phyloP scores from a whole-genome alignment of 2,888 invertebrate genomes.

The Eupithecia pulchellata region DNA sequence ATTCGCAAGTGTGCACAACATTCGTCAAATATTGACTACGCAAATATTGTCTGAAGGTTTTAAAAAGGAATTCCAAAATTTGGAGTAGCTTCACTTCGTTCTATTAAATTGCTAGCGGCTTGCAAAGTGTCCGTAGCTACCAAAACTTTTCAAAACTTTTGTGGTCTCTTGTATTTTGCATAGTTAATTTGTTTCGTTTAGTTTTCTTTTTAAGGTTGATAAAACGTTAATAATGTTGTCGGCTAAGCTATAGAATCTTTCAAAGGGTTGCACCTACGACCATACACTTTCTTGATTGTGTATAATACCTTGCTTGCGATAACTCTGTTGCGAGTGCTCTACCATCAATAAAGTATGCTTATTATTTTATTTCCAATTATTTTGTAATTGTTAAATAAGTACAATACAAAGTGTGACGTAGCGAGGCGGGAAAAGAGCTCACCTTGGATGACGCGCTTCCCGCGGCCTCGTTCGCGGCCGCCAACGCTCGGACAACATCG shows the following conservation, averaged over 20 bases:
- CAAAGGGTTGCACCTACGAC: background rate
- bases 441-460: constrained; percentile 81
- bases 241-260: background rate
- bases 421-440: constrained; percentile 79
- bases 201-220: background rate
- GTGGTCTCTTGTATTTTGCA: background rate
- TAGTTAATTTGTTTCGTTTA: background rate
- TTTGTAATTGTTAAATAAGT: constrained; percentile 57
- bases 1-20: constrained; percentile 51
- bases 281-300: background rate
- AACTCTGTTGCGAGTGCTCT: too few species aligned
- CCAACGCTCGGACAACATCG: constrained; percentile 64
- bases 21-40: constrained; percentile 37
- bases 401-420: constrained; percentile 72
- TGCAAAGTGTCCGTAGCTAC: background rate
- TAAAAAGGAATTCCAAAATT: background rate
- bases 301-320: too few species aligned
- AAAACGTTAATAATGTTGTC: background rate
- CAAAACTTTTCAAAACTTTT: background rate
- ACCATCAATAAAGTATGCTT: background rate
- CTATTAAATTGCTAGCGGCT: background rate
- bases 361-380: constrained; percentile 27
- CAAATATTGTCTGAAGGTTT: constrained; percentile 32
- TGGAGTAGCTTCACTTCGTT: background rate
- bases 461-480: constrained; percentile 82